Base-by-base conservation (phyloP, 2,888 invertebrate species). In the Trichacis sp. region DNA sequence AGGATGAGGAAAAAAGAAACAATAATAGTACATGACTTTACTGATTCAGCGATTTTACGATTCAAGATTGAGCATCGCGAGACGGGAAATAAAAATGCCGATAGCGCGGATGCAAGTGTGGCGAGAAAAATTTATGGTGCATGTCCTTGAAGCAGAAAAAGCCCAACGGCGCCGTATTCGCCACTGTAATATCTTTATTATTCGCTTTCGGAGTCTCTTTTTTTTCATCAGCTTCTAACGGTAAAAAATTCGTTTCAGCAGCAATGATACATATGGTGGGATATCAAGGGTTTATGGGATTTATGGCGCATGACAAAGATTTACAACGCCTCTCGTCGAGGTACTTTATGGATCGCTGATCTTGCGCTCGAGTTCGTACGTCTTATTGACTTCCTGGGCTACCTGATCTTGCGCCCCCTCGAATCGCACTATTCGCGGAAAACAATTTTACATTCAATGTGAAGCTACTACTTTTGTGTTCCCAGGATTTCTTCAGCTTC, bases 311-410 rank as follows among this genome's bases (percentile, higher is more conserved):
- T 73, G 74, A 73, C 73, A 71, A 70, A 72, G 73, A 76, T 73
- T 74, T 71, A 76, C 76, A 70, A 71, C 70, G 71, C 71, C 69
- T 71, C 68, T 74, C 64, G 69, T 69, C 63, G 67, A 71, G 67
- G 69, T 24, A 24, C 71, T 76, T 76, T 71, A 76, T 70, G 76
- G 76, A 74, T 74, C 74, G 74, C 67, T 72, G 75, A 70, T 56
- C 61, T 3, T 8, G 33, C 8, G 55, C 55, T 61, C 38, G 61
- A 55, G 29, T 50, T 59, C 29, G 18, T 33, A 42, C 43, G 48
- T 56, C 47, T 47, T 43, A 48, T 63, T 63, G 53, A 57, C 63
- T 63, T 63, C 53, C 52, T 43, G 48, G 49, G 45, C 60, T 45
- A 43, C 56, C 55, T 61, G 55, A 61, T 61, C 55, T 51, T 46